These are phyloP conservation scores for Botrylloides violaceus DNA, from an alignment of 23 tunicate species.

Conservation along the genomic window DNA sequence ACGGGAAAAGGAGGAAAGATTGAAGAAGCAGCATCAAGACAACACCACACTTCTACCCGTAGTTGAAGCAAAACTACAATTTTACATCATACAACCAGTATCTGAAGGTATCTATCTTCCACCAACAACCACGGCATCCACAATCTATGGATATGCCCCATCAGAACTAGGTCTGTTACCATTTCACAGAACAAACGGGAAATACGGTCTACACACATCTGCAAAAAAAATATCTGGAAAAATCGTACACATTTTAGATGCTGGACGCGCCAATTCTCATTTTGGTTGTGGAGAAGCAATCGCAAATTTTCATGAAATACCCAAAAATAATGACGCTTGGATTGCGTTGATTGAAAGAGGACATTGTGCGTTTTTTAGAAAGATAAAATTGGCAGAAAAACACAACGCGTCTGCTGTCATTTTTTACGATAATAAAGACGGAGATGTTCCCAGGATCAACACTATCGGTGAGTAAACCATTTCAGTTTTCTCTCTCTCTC, in stretches of 20 bases:
- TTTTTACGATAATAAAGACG: constrained; percentile 55
- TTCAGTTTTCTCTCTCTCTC: not conserved
- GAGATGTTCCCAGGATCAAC: constrained; percentile 47
- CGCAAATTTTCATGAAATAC: constrained; percentile 32
- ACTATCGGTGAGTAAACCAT: constrained; percentile 51
- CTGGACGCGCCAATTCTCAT: constrained; percentile 31
- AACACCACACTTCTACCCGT: not conserved
- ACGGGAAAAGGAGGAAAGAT: not conserved
- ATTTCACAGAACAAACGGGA: constrained; percentile 16
- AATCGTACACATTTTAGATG: constrained; percentile 56
- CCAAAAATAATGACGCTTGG: constrained; percentile 43
- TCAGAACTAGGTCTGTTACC: not conserved
- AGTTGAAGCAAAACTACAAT: not conserved
- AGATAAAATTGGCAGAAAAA: constrained; percentile 48
- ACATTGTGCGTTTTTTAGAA: constrained; percentile 64
- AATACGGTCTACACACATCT: constrained; percentile 43
- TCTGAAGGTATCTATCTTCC: not conserved
- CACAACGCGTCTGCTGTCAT: constrained; percentile 83
- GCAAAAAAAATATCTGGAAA: constrained; percentile 29
- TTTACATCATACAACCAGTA: not conserved
- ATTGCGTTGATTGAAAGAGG: constrained; percentile 72
- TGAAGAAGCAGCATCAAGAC: not conserved
- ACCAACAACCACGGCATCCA: not conserved
- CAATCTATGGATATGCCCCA: not conserved
- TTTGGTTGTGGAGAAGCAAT: constrained; percentile 51